Percentiles rank a stretch among this genome's conserved stretches.
These are phyloP conservation scores for Hestina assimilis DNA, from an alignment of 1,140 invertebrate genomes.

Conservation along the genomic window DNA sequence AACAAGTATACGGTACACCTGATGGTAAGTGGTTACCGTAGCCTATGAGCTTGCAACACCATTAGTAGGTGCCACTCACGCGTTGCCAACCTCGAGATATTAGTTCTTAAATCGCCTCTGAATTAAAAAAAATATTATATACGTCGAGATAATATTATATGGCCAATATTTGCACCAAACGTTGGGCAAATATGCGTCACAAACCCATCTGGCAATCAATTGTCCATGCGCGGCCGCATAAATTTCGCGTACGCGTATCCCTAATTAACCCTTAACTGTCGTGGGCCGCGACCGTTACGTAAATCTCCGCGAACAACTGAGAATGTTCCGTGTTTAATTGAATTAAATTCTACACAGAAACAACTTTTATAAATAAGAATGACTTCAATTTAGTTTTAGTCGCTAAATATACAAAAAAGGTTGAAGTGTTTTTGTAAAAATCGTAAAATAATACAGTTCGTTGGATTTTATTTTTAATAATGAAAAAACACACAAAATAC, in stretches of 20 bases:
- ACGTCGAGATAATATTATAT: no score
- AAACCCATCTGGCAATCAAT: slow-evolving; percentile 37
- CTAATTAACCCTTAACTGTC: slow-evolving; percentile 65
- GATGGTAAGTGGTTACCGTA: no score
- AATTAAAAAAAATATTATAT: slow-evolving; percentile 3
- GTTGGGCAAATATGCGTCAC: slow-evolving; percentile 28
- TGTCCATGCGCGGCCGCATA: slow-evolving; percentile 44
- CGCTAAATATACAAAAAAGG: neutral
- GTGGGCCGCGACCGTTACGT: slow-evolving; percentile 33
- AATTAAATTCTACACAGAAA: neutral
- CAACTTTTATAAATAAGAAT: neutral
- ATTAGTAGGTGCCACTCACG: no score
- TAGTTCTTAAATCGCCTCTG: no score
- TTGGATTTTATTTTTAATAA: neutral
- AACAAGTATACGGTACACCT: no score
- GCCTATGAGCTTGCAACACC: no score
- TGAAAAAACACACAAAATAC: no score
- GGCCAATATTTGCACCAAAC: slow-evolving; percentile 21
- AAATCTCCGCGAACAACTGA: slow-evolving; percentile 43
- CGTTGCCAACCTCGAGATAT: no score
- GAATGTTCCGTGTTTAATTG: slow-evolving; percentile 24
- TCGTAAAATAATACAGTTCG: neutral
- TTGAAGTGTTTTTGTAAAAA: neutral
- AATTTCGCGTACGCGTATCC: slow-evolving; percentile 46
- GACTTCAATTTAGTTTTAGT: neutral